Base-by-base conservation (phyloP, 1,140 invertebrate genomes). In the Achatina immaculata region DNA sequence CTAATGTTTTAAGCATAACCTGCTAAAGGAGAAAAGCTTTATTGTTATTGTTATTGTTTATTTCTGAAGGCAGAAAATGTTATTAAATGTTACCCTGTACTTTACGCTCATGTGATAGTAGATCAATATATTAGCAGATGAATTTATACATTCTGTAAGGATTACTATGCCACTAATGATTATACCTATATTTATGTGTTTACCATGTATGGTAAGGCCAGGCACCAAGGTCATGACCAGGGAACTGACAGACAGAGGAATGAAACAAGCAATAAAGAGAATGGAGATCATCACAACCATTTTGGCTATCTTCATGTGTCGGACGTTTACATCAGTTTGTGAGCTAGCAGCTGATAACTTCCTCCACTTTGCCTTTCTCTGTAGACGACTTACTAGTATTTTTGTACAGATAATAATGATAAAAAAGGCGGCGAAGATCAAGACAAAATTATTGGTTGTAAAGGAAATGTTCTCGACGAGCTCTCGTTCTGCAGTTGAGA, bases 281-380 rank as follows among this genome's bases (percentile, higher is more conserved):
- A 36, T 40, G 28, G 68, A 69, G 36, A 69, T 69, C 68, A 69
- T 69, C 28, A 55, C 48, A 38, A 74, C 72, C 72, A 74, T 74
- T 28, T 48, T 43, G 3, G 72, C 42, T 4, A 74, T 42, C 28
- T 74, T 74, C 72, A 45, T 34, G 34, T 74, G 16, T 4, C 72
- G 72, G 14, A 3, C 21, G 16, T 38, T 9, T 16, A 74, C 21
- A 36, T 74, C 72, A 16, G 43, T 16, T 28, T 74, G 72, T n/a
- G 21, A 19, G 24, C 38, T 36, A 16, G 6, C 11, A 6, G 19
- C 36, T 11, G 68, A 36, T 4, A 34, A 34, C 36, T 9, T 69
- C 68, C 68, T 4, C 68, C 68, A 69, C 24, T 69, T 69, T 14
- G 68, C 24, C 68, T 69, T 34, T 9, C 24, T 11, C 24, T 36